Evolutionary conservation across 2,113 vertebrate genomes (phyloP), one percentile per base, ranked within the genome.

Genomic region (Passer montanus): DNA sequence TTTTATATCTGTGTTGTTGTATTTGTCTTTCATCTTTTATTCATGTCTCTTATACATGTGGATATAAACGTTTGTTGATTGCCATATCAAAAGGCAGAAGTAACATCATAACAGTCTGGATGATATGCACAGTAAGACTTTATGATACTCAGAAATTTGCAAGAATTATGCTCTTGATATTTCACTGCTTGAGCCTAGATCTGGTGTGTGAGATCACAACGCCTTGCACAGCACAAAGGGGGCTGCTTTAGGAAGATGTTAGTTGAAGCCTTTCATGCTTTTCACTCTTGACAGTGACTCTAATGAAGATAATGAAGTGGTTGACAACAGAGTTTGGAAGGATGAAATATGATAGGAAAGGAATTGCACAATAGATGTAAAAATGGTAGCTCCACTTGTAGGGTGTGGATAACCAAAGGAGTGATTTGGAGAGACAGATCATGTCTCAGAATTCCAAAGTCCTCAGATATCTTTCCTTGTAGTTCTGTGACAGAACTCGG

Each of bases 11-110:
- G 20, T 64, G 62, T 58, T 46, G 77, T 58, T 93, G 93, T 93
- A 59, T 95, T 97, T 94, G 84, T 78, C 88, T 97, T 96, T 97
- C 74, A 95, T 96, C 91, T 97, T 97, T 94, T 94, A 94, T 96
- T 95, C 83, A 91, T 92, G 67, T 89, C 41, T 89, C 50, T 94
- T 94, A 83, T 83, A 79, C 81, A 80, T 50, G 63, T 89, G 92
- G 83, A 70, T 90, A 77, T 86, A 94, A 92, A 94, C 0, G 83
- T 94, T 96, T 95, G 84, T 92, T 95, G 95, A 94, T 94, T 96
- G 95, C 95, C 90, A 82, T 93, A 94, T 94, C 94, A 90, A 95
- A 96, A 95, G 90, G 93, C 72, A 90, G 82, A 87, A 96, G 89
- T 75, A 82, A 93, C 85, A 87, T 91, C 83, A 37, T 66, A 94